phyloP scores from a whole-genome alignment of 2,113 vertebrate genomes.

The Smithornis capensis region DNA sequence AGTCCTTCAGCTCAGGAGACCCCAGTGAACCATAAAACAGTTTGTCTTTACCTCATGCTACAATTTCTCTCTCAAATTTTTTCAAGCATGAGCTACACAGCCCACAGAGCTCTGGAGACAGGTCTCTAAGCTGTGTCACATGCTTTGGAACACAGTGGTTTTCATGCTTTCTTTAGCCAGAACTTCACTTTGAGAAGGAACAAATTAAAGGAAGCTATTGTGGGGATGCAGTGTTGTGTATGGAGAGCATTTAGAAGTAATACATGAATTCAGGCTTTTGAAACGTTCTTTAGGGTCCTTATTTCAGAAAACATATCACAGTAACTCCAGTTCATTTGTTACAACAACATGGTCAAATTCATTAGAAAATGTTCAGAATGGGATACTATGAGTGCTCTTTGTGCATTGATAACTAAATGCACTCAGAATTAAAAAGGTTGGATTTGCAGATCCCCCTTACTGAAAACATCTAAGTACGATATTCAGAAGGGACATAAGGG shows the following conservation, averaged over 20 bases:
- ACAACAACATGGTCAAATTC: not conserved
- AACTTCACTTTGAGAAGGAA: not conserved
- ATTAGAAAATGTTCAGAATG: not conserved
- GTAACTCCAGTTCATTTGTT: not conserved
- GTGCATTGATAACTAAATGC: not conserved
- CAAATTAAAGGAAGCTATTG: not conserved
- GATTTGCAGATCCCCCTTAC: not conserved
- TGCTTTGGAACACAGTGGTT: not conserved
- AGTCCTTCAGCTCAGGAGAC: conserved; percentile 6
- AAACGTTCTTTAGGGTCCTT: not conserved
- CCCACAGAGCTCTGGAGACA: not conserved
- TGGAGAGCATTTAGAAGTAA: not conserved
- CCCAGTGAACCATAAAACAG: conserved; percentile 11
- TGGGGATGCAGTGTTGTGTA: not conserved
- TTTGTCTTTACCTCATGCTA: not conserved
- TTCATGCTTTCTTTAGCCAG: not conserved
- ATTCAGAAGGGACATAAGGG: not conserved
- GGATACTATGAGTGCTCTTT: not conserved
- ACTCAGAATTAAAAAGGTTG: not conserved
- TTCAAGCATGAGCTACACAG: not conserved
- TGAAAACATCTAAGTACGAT: not conserved
- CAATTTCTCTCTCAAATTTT: not conserved
- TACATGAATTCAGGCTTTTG: not conserved
- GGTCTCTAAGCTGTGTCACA: not conserved
- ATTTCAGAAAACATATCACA: not conserved